Conservation (phyloP, 2,888 invertebrate genomes). For the Neoascia interrupta region DNA sequence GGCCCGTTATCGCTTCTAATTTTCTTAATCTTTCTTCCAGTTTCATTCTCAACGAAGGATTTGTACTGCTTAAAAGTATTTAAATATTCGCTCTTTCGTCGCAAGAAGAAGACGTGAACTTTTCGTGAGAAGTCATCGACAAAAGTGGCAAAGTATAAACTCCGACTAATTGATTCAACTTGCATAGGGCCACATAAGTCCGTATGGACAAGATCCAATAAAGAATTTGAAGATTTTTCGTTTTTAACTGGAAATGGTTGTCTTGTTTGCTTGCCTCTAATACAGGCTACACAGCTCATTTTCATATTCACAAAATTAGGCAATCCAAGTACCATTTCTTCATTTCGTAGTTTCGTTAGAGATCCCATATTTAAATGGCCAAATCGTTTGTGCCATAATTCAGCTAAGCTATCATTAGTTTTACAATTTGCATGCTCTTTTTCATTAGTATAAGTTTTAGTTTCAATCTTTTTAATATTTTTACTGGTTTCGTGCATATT, state of each 20-base stretch:
- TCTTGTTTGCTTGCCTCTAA: neutral
- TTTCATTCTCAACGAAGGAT: conserved; percentile 36
- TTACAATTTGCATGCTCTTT: neutral
- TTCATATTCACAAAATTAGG: neutral
- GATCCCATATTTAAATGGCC: conserved; percentile 36
- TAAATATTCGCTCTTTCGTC: conserved; percentile 39
- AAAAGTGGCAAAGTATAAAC: conserved; percentile 56
- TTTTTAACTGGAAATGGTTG: neutral
- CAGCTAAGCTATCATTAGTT: neutral
- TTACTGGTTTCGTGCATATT: conserved; percentile 7
- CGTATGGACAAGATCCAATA: conserved; percentile 54
- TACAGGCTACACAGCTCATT: neutral
- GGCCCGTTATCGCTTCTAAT: conserved; percentile 17
- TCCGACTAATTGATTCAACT: conserved; percentile 40
- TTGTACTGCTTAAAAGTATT: conserved; percentile 51
- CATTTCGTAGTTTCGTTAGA: conserved; percentile 5
- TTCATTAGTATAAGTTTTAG: too few relatives aligned
- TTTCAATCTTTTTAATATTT: too few relatives aligned
- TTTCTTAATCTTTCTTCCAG: conserved; percentile 51
- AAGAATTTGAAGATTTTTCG: neutral
- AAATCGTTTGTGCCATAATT: conserved; percentile 27
- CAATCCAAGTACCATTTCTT: conserved; percentile 29
- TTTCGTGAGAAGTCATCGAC: conserved; percentile 49
- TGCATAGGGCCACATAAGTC: conserved; percentile 62
- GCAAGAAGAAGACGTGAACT: conserved; percentile 49